Base-by-base conservation (phyloP, 2,113 vertebrate species). In the Bambusicola thoracicus region DNA sequence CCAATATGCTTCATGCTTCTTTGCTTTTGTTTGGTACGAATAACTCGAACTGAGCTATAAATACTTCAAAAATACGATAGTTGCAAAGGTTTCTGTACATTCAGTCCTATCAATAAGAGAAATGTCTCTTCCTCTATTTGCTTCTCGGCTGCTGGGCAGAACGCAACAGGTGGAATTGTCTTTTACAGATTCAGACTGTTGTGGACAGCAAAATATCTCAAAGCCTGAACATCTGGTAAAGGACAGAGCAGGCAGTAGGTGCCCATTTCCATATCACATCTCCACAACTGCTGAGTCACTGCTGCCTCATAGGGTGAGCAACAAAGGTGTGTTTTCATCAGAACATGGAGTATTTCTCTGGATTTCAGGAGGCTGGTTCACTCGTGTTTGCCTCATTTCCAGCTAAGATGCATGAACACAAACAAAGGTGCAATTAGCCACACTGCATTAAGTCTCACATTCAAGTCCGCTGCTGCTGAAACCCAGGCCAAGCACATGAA, bases 11-110 rank as follows among this genome's bases (percentile, higher is more conserved):
- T 94, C 85, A 92, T 81, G 79, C 76, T 79, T 70, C 76, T 89
- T 87, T 72, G 66, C 76, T 93, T 91, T 96, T 94, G 73, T 92
- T 92, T 91, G 73, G 66, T 93, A 94, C 81, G 93, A 96, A 84
- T 85, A 93, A 68, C 78, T 88, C 55, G 48, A 92, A 84, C 22
- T 67, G 24, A 87, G 86, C 85, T 93, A 92, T 91, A 94, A 96
- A 94, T 94, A 91, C 48, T 86, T 94, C 68, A 79, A 79, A 81
- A 85, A 53, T 69, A 74, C 25, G 55, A 86, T 0, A 0, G 82
- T 44, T 94, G 44, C 81, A 93, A 87, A 93, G 44, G 48, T 89
- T 93, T 90, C 88, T 93, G 72, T 72, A 86, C 91, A 58, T 94
- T 96, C 87, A 91, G 87, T 93, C 24, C 49, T 85, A 51, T 58